Percentiles rank a stretch among this genome's conserved stretches.
These are phyloP conservation scores for Penaeus chinensis DNA, from an alignment of 1,140 invertebrate genomes.

Conservation along the genomic window DNA sequence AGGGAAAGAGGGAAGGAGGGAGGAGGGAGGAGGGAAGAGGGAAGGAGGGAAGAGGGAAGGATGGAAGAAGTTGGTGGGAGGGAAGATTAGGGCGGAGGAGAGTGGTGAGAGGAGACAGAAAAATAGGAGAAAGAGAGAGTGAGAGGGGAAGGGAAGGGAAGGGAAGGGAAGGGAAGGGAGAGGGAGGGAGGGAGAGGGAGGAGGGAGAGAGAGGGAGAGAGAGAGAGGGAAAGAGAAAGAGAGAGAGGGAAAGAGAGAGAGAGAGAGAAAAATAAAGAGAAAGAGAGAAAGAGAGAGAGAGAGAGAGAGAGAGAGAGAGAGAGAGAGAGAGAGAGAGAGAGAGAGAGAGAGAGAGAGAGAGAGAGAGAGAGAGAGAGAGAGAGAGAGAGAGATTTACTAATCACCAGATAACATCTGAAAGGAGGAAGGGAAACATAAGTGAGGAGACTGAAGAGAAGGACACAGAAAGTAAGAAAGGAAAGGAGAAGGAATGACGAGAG, in stretches of 20 bases:
- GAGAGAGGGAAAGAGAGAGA: background rate
- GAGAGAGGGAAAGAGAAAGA: background rate
- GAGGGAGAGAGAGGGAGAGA: conserved; percentile 24
- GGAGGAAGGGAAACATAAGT: background rate
- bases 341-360: conserved; percentile 21
- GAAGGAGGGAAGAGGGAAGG: too few relatives aligned
- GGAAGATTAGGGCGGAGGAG: background rate
- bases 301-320: too few relatives aligned
- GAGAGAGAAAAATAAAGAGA: too few relatives aligned
- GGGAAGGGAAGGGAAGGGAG: background rate
- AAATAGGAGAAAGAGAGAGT: background rate
- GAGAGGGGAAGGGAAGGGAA: background rate
- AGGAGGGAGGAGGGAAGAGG: too few relatives aligned
- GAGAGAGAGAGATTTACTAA: background rate
- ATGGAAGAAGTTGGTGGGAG: background rate
- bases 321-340: background rate
- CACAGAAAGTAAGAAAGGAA: background rate
- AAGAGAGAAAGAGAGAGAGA: background rate
- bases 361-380: conserved; percentile 10
- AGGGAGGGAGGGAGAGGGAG: too few relatives aligned
- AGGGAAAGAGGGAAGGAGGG: too few relatives aligned
- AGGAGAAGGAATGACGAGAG: too few relatives aligned
- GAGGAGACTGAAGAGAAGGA: background rate
- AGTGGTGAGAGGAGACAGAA: background rate
- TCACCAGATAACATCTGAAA: background rate